These are phyloP conservation scores for Pheosia tremula DNA, from an alignment of 2,888 invertebrate species.

Conservation along the genomic window DNA sequence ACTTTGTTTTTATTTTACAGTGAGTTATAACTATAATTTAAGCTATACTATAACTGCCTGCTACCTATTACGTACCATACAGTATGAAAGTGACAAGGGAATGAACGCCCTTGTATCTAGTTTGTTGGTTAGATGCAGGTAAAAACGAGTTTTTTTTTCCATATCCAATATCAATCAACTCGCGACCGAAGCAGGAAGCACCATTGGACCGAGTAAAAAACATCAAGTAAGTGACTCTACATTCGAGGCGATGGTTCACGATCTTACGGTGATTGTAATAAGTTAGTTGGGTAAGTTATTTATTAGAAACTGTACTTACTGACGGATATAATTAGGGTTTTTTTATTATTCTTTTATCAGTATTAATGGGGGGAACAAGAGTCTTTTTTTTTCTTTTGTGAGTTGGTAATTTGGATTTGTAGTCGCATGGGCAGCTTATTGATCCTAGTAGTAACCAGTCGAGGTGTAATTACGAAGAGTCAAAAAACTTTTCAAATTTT, in stretches of 20 bases:
- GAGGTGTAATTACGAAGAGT: no score
- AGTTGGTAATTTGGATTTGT: no score
- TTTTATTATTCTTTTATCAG: slow-evolving; percentile 13
- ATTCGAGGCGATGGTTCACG: slow-evolving; percentile 43
- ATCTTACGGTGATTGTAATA: slow-evolving; percentile 43
- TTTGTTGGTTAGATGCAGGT: slow-evolving; percentile 48
- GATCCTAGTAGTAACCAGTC: no score
- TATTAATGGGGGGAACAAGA: no score
- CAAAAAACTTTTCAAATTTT: no score
- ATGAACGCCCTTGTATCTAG: slow-evolving; percentile 46
- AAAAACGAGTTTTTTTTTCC: slow-evolving; percentile 53
- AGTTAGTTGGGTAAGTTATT: slow-evolving; percentile 24
- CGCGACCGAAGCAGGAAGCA: slow-evolving; percentile 58
- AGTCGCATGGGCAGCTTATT: no score
- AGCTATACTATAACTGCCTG: no score
- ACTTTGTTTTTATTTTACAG: no score
- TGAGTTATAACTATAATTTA: no score
- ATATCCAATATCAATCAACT: slow-evolving; percentile 54
- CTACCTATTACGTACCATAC: no score
- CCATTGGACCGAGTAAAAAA: slow-evolving; percentile 43
- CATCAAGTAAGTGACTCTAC: slow-evolving; percentile 8
- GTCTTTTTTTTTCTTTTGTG: no score
- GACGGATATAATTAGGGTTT: slow-evolving; percentile 25
- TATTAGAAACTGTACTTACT: slow-evolving; percentile 19
- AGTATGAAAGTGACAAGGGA: slow-evolving; percentile 21